phyloP scores from a whole-genome alignment of 2,113 vertebrate genomes.

The Chaetorhynchus papuensis region DNA sequence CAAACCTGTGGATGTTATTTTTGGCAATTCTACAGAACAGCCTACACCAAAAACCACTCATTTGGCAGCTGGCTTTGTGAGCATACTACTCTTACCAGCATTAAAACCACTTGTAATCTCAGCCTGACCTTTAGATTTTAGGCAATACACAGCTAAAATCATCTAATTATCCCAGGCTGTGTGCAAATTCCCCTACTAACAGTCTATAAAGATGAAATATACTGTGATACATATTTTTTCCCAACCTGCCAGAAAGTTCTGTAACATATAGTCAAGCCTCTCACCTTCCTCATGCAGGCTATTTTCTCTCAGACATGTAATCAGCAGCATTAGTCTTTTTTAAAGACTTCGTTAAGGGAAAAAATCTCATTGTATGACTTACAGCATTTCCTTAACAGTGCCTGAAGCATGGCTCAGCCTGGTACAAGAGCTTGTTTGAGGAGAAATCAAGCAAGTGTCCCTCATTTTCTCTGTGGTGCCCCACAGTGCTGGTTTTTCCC shows the following conservation, averaged over 20 bases:
- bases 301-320: not conserved
- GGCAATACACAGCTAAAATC: not conserved
- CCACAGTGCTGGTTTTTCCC: not conserved
- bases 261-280: not conserved
- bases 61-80: not conserved
- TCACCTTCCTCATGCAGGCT: not conserved
- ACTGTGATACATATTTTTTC: fast-evolving
- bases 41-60: not conserved
- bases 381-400: not conserved
- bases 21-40: not conserved
- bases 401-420: not conserved
- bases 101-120: not conserved
- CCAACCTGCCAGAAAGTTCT: not conserved
- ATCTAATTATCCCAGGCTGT: not conserved
- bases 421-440: not conserved
- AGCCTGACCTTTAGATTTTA: not conserved
- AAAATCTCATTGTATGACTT: not conserved
- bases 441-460: not conserved
- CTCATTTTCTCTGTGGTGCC: not conserved
- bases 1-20: not conserved
- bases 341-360: not conserved
- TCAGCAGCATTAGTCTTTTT: not conserved
- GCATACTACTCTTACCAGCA: not conserved
- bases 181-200: not conserved
- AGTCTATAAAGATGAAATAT: not conserved